These are phyloP conservation scores for Macroteleia sp. DNA, from an alignment of 2,888 invertebrate species.

Conservation along the genomic window DNA sequence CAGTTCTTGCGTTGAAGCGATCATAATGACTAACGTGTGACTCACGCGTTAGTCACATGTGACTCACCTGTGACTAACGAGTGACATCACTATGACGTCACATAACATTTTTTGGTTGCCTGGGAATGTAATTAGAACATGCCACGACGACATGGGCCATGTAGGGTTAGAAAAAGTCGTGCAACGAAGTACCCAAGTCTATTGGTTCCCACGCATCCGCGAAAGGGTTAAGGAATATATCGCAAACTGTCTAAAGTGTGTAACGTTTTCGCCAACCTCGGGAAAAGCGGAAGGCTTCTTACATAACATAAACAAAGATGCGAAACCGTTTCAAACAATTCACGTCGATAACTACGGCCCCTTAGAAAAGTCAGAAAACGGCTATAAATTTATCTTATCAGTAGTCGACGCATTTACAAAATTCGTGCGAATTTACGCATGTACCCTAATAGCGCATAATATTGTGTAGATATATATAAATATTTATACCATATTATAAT, in stretches of 20 bases:
- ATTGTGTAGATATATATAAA: no score
- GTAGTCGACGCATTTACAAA: constrained; percentile 67
- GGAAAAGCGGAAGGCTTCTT: neutral
- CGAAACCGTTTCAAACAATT: neutral
- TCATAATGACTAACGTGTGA: no score
- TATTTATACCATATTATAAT: no score
- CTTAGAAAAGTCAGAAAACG: neutral
- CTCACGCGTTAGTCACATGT: no score
- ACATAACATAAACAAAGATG: neutral
- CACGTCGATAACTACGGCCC: neutral
- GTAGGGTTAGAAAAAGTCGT: constrained; percentile 42
- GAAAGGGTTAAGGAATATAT: neutral
- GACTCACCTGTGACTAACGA: no score
- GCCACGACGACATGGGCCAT: constrained; percentile 53
- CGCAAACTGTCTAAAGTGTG: neutral
- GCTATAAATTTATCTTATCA: neutral
- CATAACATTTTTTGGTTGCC: no score
- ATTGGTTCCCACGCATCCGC: neutral
- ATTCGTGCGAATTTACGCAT: neutral
- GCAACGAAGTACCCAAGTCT: constrained; percentile 17
- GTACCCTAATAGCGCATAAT: no score
- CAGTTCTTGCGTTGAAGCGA: no score
- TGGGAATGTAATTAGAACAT: constrained; percentile 29
- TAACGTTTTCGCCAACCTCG: neutral
- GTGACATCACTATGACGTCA: no score